phyloP scores from a whole-genome alignment of 1,140 invertebrate species.

The Zaprionus davidi region DNA sequence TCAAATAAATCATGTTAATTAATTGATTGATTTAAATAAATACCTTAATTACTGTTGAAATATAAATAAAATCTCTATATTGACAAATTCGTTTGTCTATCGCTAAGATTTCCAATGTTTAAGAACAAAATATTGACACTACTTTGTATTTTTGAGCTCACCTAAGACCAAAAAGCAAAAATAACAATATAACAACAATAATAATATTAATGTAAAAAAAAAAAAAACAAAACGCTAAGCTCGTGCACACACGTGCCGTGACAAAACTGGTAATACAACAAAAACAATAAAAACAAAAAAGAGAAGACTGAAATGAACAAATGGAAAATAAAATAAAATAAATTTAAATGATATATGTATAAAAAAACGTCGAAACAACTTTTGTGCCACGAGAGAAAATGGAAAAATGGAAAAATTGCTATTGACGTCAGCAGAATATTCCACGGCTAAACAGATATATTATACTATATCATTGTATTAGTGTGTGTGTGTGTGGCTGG shows the following conservation, averaged over 20 bases:
- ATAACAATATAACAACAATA: conserved; percentile 15
- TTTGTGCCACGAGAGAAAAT: conserved; percentile 64
- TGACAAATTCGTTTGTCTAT: background rate
- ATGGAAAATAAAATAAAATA: conserved; percentile 57
- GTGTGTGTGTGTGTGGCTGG: background rate
- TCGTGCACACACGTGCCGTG: conserved; percentile 68
- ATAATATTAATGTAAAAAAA: conserved; percentile 16
- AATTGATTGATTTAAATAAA: background rate
- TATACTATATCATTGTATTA: conserved; percentile 17
- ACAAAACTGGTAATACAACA: conserved; percentile 49
- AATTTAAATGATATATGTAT: conserved; percentile 53
- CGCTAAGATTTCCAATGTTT: background rate
- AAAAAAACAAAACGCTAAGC: conserved; percentile 42
- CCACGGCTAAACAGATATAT: conserved; percentile 62
- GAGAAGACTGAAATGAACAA: conserved; percentile 20
- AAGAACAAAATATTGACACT: conserved; percentile 61
- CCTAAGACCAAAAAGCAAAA: conserved; percentile 22
- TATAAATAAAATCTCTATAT: background rate
- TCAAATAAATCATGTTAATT: background rate
- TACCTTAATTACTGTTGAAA: background rate
- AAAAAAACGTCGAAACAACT: conserved; percentile 56
- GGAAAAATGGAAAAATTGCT: conserved; percentile 73
- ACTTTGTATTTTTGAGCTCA: conserved; percentile 40
- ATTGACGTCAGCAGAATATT: conserved; percentile 82
- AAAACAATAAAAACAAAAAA: conserved; percentile 30